Percentiles rank a stretch among this genome's conserved stretches.
phyloP scores from a whole-genome alignment of 92 coral and sea anemone species.

The Porites evermanni region DNA sequence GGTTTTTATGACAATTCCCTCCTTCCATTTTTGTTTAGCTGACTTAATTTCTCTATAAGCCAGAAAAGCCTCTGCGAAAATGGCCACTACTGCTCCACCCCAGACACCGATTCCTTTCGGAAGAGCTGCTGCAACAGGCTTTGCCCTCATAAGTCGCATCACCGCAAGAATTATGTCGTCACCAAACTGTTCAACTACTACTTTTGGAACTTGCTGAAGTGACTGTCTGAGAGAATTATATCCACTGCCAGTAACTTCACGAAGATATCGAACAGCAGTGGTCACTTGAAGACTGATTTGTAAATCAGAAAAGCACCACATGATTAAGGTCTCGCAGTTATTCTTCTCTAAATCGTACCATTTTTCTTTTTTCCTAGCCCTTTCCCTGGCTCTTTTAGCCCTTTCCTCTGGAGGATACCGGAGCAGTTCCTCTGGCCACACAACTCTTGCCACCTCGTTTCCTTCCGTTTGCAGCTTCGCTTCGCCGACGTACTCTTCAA shows the following conservation, averaged over 20 bases:
- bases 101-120: neutral
- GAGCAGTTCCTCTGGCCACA: slow-evolving; percentile 52
- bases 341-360: neutral
- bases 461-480: slow-evolving; percentile 27
- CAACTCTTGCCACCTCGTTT: slow-evolving; percentile 44
- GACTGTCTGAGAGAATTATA: neutral
- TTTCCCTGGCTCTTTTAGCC: neutral
- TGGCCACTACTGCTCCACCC: neutral
- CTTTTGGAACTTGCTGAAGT: slow-evolving; percentile 9
- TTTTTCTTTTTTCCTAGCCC: neutral
- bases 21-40: slow-evolving; percentile 4
- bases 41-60: slow-evolving; percentile 12
- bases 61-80: neutral
- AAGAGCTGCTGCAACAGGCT: no score
- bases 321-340: neutral
- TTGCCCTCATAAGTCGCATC: no score
- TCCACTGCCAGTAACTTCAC: neutral
- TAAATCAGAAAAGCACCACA: slow-evolving; percentile 8
- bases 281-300: neutral
- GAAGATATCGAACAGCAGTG: neutral
- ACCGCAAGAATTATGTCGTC: neutral
- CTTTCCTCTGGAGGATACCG: neutral
- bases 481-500: slow-evolving; percentile 44
- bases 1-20: neutral
- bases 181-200: neutral